phyloP scores from a whole-genome alignment of 2,888 invertebrate species.

The Allacma fusca region DNA sequence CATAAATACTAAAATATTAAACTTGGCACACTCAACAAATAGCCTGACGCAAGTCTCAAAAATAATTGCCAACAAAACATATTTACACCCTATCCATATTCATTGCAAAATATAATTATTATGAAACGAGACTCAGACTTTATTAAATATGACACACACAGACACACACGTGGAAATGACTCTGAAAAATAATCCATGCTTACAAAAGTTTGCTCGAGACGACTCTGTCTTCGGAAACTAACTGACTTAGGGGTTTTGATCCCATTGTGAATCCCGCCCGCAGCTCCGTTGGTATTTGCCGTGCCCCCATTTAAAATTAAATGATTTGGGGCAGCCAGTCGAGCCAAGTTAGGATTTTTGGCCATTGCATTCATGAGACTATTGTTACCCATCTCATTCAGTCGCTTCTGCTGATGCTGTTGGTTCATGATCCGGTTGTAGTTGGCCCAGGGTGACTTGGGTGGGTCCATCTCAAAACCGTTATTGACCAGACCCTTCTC shows the following conservation, averaged over 20 bases:
- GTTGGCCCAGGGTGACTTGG: slow-evolving; percentile 67
- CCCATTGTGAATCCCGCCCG: background rate
- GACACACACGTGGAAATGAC: no score
- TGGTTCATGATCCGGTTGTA: slow-evolving; percentile 31
- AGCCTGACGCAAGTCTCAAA: no score
- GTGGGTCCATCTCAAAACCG: slow-evolving; percentile 73
- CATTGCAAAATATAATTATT: no score
- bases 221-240: slow-evolving; percentile 61
- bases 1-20: no score
- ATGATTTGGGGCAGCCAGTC: slow-evolving; percentile 63
- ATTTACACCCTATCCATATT: no score
- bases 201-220: slow-evolving; percentile 51
- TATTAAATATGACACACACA: no score
- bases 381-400: slow-evolving; percentile 25
- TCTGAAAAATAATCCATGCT: no score
- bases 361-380: slow-evolving; percentile 67
- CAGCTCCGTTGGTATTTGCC: background rate
- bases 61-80: no score
- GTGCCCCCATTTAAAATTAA: slow-evolving; percentile 24
- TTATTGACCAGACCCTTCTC: slow-evolving; percentile 73
- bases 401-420: slow-evolving; percentile 6
- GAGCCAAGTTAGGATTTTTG: slow-evolving; percentile 70
- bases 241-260: slow-evolving; percentile 61
- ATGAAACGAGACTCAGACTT: no score
- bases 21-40: no score